phyloP scores from a whole-genome alignment of 2,888 invertebrate species.

The Ptilodon capucinus region DNA sequence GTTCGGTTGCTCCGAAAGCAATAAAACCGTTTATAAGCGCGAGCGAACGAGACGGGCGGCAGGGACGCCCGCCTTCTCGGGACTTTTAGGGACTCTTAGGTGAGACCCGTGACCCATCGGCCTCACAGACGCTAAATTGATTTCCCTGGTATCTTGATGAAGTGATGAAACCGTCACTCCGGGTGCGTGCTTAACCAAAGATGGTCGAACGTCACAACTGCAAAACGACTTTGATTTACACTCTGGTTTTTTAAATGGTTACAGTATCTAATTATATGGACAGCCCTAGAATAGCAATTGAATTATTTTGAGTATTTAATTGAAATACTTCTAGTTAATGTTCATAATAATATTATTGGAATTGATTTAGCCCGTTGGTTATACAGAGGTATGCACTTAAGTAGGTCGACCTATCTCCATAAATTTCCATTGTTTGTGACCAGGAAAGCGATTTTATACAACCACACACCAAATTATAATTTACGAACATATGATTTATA shows the following conservation, averaged over 20 bases:
- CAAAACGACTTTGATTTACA: not conserved
- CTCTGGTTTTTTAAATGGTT: slow-evolving; percentile 2
- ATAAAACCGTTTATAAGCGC: slow-evolving; percentile 83
- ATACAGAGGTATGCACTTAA: not conserved
- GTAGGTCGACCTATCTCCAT: not conserved
- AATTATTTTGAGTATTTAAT: slow-evolving; percentile 55
- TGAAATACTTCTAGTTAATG: slow-evolving; percentile 47
- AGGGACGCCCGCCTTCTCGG: slow-evolving; percentile 75
- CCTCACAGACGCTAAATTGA: slow-evolving; percentile 73
- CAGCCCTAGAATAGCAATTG: slow-evolving; percentile 44
- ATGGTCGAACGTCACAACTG: slow-evolving; percentile 16
- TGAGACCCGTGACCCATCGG: slow-evolving; percentile 66
- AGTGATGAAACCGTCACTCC: slow-evolving; percentile 65
- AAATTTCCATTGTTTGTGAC: not conserved
- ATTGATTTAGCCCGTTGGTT: too few species aligned
- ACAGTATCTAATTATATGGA: slow-evolving; percentile 9
- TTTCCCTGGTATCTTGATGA: slow-evolving; percentile 74
- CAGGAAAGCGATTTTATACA: not conserved
- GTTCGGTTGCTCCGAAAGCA: slow-evolving; percentile 83
- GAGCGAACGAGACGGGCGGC: slow-evolving; percentile 79
- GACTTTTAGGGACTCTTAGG: slow-evolving; percentile 80
- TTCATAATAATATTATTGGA: slow-evolving; percentile 10
- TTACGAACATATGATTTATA: slow-evolving; percentile 1
- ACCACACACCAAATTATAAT: not conserved
- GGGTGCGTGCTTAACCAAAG: slow-evolving; percentile 36